phyloP scores from a whole-genome alignment of 2,113 vertebrate genomes.

The Sorex araneus region DNA sequence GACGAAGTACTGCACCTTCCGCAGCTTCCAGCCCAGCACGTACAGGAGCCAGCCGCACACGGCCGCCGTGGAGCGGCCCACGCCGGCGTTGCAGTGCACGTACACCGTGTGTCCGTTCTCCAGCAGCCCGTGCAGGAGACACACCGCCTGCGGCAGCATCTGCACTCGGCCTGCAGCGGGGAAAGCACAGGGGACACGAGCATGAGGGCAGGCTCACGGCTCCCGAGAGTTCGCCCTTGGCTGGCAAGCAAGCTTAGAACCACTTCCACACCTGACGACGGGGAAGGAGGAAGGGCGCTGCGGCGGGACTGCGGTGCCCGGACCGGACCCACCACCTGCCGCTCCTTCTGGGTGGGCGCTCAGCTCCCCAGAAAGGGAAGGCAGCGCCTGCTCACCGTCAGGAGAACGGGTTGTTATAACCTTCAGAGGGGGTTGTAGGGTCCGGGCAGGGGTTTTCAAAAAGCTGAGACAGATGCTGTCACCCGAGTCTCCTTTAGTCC shows the following conservation, averaged over 20 bases:
- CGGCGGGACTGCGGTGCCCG: neutral
- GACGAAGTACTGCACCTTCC: conserved; percentile 96
- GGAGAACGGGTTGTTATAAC: neutral
- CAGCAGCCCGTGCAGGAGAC: conserved; percentile 94
- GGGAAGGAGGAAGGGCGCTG: neutral
- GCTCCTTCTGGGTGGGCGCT: neutral
- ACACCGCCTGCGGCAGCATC: conserved; percentile 98
- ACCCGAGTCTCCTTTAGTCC: conserved; percentile 17
- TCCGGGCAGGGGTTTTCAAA: neutral
- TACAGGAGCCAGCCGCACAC: conserved; percentile 96
- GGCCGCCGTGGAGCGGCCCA: conserved; percentile 95
- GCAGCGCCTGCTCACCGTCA: neutral
- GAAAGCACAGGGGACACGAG: conserved; percentile 65
- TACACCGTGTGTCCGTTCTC: conserved; percentile 96
- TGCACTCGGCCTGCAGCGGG: conserved; percentile 91
- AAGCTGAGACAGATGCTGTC: neutral
- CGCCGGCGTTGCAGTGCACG: conserved; percentile 97
- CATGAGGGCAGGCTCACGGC: neutral
- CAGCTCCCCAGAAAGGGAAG: neutral
- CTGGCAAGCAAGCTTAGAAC: neutral
- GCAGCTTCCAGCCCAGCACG: conserved; percentile 93
- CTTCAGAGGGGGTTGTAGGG: neutral
- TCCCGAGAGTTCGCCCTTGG: neutral
- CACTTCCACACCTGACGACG: neutral
- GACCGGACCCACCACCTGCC: neutral